Percentiles rank a stretch among this genome's conserved stretches.
phyloP scores from a whole-genome alignment of 2,113 vertebrate species.

The Raja brachyura region DNA sequence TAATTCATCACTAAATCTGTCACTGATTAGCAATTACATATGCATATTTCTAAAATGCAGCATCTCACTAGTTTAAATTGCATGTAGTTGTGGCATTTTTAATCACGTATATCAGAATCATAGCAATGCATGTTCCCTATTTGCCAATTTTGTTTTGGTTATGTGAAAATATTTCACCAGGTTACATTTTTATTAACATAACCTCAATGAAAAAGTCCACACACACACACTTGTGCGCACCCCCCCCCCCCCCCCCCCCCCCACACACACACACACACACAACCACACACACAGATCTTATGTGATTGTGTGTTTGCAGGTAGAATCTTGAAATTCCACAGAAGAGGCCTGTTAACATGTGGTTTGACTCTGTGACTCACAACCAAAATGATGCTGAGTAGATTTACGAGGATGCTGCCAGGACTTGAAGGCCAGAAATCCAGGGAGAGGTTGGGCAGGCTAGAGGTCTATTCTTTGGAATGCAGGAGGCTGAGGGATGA shows the following conservation, averaged over 20 bases:
- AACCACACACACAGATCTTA: too few species aligned
- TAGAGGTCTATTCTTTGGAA: too few species aligned
- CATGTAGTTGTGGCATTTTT: not conserved
- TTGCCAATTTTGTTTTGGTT: slow-evolving; percentile 9
- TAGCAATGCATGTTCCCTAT: not conserved
- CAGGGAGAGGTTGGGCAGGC: too few species aligned
- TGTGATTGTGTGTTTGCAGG: too few species aligned
- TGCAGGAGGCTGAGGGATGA: too few species aligned
- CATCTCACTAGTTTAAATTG: not conserved
- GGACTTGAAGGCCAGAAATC: too few species aligned
- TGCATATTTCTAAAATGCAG: not conserved
- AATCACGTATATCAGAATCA: not conserved
- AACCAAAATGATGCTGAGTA: not conserved
- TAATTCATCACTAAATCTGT: not conserved
- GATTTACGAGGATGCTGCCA: too few species aligned
- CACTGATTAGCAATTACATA: not conserved
- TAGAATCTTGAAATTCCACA: not conserved
- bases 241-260: too few species aligned
- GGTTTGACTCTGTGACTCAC: too few species aligned
- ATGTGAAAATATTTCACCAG: not conserved
- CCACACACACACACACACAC: too few species aligned
- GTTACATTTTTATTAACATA: not conserved
- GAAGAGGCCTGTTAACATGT: too few species aligned
- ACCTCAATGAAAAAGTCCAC: not conserved
- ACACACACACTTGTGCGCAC: too few species aligned